Base-by-base conservation (phyloP, 1,140 invertebrate genomes). In the Anagrus nilaparvatae region DNA sequence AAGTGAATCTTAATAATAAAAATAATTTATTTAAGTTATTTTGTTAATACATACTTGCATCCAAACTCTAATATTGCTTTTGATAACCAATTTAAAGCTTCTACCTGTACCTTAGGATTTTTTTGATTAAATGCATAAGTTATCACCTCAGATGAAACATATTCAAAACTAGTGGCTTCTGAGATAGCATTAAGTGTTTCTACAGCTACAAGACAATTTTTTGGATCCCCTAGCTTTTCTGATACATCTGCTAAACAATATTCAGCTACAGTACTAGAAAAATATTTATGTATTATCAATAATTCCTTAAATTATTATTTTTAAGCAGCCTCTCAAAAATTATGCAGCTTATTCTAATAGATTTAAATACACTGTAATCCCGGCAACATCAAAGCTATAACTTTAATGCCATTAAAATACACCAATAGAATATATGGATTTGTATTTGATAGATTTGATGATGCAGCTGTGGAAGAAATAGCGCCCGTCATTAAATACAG, bases 101-200 rank as follows among this genome's bases (percentile, higher is more conserved):
- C 87, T 10, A 85, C 78, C 52, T 92, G 86, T 24, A 92, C 87
- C 61, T 92, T 93, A 0, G 91, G 91, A 60, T 85, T 94, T 64
- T 91, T 93, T 60, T 92, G 87, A 57, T 76, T 80, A 60, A 91
- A 87, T 0, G 85, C 82, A 59, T 77, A 82, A 5, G 75, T 70
- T 2, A 87, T 54, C 4, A 84, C 77, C 57, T 82, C 77, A 30
- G 73, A 73, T 6, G 82, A 71, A 1, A 93, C 75, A 48, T 78
- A 78, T 40, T 90, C 84, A 16, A 94, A 65, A 27, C 73, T 79
- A 14, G 79, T 82, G 2, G 81, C 79, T 55, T 92, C 87, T 0
- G 84, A 78, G 29, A 90, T 77, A 20, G 75, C 71, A 1, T 80
- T 80, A 1, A 94, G 66, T 5, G 79, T 79, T 34, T 88, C 84